Evolutionary conservation across 2,797 vertebrate genomes (phyloP).

Genomic region (Tinamus major): DNA sequence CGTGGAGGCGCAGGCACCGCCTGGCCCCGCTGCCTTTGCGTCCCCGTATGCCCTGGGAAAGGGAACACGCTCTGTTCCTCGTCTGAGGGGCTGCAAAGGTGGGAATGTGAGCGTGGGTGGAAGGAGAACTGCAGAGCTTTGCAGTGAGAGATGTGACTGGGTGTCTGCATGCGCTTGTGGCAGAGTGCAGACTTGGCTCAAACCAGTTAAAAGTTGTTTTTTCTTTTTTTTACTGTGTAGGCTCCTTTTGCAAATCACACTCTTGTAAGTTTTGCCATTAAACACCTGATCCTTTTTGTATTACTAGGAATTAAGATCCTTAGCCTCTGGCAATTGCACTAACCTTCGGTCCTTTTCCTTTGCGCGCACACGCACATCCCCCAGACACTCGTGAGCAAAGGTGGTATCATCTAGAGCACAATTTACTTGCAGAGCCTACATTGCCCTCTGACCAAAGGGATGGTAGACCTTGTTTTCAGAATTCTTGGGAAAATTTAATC

Average conservation of each 20-base stretch:
- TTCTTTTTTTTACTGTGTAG: neutral
- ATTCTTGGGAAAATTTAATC: neutral
- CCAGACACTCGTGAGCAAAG: neutral
- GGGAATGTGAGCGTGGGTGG: neutral
- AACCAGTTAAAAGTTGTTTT: neutral
- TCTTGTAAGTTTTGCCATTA: neutral
- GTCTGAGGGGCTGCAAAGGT: conserved; percentile 15
- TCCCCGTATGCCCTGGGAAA: conserved; percentile 24
- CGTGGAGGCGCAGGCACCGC: neutral
- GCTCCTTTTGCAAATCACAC: neutral
- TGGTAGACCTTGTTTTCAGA: neutral
- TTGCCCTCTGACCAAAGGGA: neutral
- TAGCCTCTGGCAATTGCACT: neutral
- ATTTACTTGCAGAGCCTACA: neutral
- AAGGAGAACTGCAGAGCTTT: conserved; percentile 32
- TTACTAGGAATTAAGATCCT: neutral
- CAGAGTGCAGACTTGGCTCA: neutral
- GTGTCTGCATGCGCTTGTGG: neutral
- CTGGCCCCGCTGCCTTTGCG: conserved; percentile 8
- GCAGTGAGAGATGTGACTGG: neutral
- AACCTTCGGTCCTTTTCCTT: conserved; percentile 38
- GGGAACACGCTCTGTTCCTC: conserved; percentile 5
- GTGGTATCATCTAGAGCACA: neutral
- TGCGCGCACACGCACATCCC: neutral
- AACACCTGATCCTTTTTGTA: conserved; percentile 22